These are phyloP conservation scores for Eupithecia dodoneata DNA, from an alignment of 2,888 invertebrate genomes.

Conservation along the genomic window DNA sequence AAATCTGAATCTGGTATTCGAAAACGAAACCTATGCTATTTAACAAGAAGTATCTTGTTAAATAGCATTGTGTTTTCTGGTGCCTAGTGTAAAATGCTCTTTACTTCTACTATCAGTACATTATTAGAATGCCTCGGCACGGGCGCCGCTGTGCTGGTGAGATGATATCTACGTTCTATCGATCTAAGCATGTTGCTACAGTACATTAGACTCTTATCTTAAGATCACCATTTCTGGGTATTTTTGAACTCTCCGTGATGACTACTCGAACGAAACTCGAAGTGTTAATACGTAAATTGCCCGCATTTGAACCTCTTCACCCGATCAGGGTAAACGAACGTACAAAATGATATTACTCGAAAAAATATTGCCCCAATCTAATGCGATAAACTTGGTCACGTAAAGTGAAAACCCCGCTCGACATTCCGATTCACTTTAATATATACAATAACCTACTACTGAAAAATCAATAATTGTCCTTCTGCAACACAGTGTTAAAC, in stretches of 20 bases:
- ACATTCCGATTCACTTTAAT: background rate
- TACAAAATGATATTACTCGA: background rate
- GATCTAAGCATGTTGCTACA: background rate
- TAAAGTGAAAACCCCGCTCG: background rate
- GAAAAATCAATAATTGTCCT: too few species aligned
- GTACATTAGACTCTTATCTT: background rate
- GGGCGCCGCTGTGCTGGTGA: background rate
- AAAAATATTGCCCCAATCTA: background rate
- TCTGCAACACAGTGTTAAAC: too few species aligned
- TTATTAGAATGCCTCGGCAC: background rate
- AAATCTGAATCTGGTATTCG: too few species aligned
- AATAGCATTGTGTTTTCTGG: too few species aligned
- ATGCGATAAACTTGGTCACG: too few species aligned
- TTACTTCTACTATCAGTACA: background rate
- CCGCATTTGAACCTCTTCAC: background rate
- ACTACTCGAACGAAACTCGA: background rate
- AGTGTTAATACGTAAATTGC: background rate
- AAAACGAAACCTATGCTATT: too few species aligned
- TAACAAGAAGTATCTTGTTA: too few species aligned
- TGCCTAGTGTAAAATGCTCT: background rate
- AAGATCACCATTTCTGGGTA: background rate
- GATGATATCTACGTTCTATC: background rate
- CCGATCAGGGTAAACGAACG: background rate
- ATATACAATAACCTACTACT: too few species aligned
- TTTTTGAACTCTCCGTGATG: background rate